A percentile compares a stretch with the other conserved stretches of the same genome.
phyloP scores from a whole-genome alignment of 2,888 invertebrate species.

The Chymomyza caudatula region DNA sequence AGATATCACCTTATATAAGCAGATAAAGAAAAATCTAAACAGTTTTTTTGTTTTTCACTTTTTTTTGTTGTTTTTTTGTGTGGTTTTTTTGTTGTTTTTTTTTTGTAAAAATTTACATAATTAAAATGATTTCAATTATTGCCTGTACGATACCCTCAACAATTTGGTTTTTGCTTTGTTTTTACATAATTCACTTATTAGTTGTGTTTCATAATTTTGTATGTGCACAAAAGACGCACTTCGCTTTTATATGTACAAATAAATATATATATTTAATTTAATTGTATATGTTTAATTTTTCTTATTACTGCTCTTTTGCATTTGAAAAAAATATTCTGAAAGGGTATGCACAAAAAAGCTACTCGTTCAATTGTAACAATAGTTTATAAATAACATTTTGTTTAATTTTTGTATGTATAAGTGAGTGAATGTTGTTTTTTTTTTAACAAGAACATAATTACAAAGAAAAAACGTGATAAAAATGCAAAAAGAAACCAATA shows the following conservation, averaged over 20 bases:
- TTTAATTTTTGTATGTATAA: slow-evolving; percentile 17
- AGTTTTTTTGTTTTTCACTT: slow-evolving; percentile 29
- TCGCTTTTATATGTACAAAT: not conserved
- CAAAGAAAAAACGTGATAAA: slow-evolving; percentile 19
- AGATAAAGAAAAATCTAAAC: slow-evolving; percentile 66
- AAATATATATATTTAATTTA: slow-evolving; percentile 14
- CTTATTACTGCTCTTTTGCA: slow-evolving; percentile 5
- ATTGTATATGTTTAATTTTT: not conserved
- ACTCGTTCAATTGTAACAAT: slow-evolving; percentile 62
- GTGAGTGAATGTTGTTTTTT: slow-evolving; percentile 12
- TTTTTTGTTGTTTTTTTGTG: slow-evolving; percentile 19
- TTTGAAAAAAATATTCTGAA: slow-evolving; percentile 50
- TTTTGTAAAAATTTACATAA: not conserved
- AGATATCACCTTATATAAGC: slow-evolving; percentile 69
- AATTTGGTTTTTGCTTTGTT: not conserved
- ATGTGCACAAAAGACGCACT: not conserved
- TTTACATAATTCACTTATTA: not conserved
- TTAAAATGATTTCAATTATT: not conserved
- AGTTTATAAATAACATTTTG: slow-evolving; percentile 67
- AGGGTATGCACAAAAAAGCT: slow-evolving; percentile 67
- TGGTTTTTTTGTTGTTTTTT: slow-evolving; percentile 2
- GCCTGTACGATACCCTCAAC: not conserved
- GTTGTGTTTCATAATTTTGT: too few species aligned
- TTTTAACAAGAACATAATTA: slow-evolving; percentile 53
- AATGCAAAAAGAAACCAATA: slow-evolving; percentile 18